Base-by-base conservation (phyloP, 2,888 invertebrate species). In the Drosophila subquinaria region DNA sequence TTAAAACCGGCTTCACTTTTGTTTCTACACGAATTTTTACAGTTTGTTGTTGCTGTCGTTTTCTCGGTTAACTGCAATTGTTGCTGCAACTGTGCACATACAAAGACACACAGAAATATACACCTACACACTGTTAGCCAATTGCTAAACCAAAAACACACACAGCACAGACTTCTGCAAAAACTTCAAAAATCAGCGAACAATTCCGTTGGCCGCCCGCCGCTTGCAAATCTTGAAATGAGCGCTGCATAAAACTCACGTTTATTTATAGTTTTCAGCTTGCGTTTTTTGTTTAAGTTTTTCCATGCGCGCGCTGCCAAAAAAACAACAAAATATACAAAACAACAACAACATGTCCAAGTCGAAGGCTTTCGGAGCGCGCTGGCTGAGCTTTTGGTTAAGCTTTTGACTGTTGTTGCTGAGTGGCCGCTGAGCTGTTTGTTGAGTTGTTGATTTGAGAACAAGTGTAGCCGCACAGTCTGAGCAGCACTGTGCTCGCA, bases 241-340 rank as follows among this genome's bases (percentile, higher is more conserved):
- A 89, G 86, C 87, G 82, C 88, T 88, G 81, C 89, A 82, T 73
- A 76, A 82, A 85, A 85, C 47, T 62, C 70, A 90, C 90, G 86
- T 90, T 92, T 92, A 92, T 91, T 92, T 92, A 91, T 92, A 92
- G 90, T 89, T 92, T 92, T 89, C 74, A 45, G 69, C 63, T 69
- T 56, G 65, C 20, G 66, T 66, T 59, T 55, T 64, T 64, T 76
- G 67, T 71, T 69, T 51, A 63, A 81, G 82, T 80, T 82, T 83
- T 83, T 78, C 85, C 82, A 81, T 52, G 74, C 52, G 68, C 69
- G 20, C 52, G 79, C 75, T 69, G 79, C 68, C 80, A 55, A 79
- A 79, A 27, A 53, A 53, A 20, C 20, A 60, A 48, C 35, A 50
- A 45, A 47, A 43, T 4, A 27, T 48, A 36, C 20, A 56, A 40